Evolutionary conservation across 1,140 invertebrate genomes (phyloP), one percentile per base, ranked within the genome.

Genomic region (Apis dorsata): DNA sequence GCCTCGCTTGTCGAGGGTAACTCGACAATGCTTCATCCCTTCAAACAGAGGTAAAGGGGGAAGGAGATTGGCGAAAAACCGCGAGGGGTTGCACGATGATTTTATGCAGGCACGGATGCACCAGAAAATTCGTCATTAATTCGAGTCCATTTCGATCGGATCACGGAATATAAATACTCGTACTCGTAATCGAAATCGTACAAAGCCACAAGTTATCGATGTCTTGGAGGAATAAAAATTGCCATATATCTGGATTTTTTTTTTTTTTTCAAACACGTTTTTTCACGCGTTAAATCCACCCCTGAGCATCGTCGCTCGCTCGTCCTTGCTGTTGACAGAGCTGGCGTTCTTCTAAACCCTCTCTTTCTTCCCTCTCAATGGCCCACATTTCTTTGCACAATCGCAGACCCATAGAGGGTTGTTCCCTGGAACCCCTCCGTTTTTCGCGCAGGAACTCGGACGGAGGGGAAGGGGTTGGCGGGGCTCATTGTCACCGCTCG

Each of bases 11-110:
- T 44, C 78, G 81, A 83, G 88, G 79, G 87, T 89, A 68, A 69
- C 85, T 84, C 82, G 81, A 82, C 79, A 69, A 85, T 85, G 79
- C 72, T 82, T 53, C 60, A 79, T 60, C 69, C 53, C 74, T 63
- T 59, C 81, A 57, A 79, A 78, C 68, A 24, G 57, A 24, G 15
- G 10, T 21, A 79, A 19, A 24, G 75, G 70, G 68, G 68, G 19
- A 51, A 65, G 63, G 53, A 13, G 51, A 77, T 60, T 53, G 28
- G 81, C 59, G 34, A 15, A 80, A 63, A 81, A 75, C 55, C 73
- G 49, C 70, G 34, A 79, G 69, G 86, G 85, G 19, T 70, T 71
- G 65, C 63, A 66, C 59, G 70, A 79, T 68, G 78, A 77, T 53
- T 44, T 13, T 49, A 55, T 28, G 34, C 71, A 68, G 60, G 65